Evolutionary conservation across 1,140 invertebrate genomes (phyloP).

Genomic region (Ostrea denselamellosa): DNA sequence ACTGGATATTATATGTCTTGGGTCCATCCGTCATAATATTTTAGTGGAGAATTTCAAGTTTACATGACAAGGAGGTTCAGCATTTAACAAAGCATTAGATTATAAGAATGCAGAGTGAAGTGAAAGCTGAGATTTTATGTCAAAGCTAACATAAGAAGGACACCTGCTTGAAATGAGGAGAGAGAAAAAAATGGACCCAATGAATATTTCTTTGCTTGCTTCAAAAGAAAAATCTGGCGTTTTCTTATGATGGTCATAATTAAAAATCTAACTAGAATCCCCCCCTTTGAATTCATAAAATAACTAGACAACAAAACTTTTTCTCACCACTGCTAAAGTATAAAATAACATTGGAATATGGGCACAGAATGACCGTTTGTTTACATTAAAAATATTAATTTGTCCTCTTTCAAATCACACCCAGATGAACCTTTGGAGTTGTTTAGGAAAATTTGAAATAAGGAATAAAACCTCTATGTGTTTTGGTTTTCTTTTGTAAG

Average conservation of each 20-base stretch:
- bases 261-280: not conserved
- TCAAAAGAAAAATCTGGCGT: not conserved
- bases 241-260: not conserved
- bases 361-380: not conserved
- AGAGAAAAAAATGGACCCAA: not conserved
- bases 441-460: not conserved
- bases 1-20: not conserved
- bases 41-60: not conserved
- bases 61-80: not conserved
- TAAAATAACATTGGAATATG: constrained; percentile 16
- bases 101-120: not conserved
- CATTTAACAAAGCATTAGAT: not conserved
- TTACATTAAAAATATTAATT: constrained; percentile 14
- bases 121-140: no score
- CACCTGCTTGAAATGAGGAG: not conserved
- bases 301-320: not conserved
- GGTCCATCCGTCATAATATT: not conserved
- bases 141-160: not conserved
- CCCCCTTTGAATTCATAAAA: not conserved
- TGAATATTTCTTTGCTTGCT: not conserved
- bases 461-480: not conserved
- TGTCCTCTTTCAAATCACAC: not conserved
- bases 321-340: not conserved
- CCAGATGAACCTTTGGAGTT: not conserved
- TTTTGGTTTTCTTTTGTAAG: not conserved